A percentile compares a stretch with the other conserved stretches of the same genome.
Conservation (phyloP, 2,113 vertebrate genomes). For the Phyllostomus discolor region DNA sequence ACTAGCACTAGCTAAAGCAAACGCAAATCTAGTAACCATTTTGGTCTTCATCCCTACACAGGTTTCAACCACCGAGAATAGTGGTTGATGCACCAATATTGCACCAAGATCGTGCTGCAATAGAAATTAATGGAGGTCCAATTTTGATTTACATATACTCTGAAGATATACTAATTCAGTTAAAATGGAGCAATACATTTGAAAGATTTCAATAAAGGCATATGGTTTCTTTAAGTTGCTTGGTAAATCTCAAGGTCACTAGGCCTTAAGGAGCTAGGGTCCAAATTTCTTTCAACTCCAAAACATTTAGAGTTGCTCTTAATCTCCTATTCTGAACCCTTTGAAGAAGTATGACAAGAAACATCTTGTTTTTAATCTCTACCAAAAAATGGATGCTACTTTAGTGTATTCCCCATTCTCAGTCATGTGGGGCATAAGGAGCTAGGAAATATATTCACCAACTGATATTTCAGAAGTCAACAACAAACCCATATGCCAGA, state of each 20-base stretch:
- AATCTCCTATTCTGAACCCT: neutral
- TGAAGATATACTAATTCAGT: slow-evolving; percentile 13
- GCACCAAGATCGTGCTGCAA: neutral
- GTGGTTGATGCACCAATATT: too few relatives aligned
- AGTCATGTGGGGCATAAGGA: neutral
- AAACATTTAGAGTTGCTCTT: slow-evolving; percentile 22
- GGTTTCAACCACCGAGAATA: neutral
- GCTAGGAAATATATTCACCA: neutral
- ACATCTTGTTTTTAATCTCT: slow-evolving; percentile 3
- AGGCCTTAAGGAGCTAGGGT: neutral
- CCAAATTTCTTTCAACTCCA: slow-evolving; percentile 6
- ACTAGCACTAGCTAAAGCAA: neutral
- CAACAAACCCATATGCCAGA: neutral
- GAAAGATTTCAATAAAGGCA: slow-evolving; percentile 6
- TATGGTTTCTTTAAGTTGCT: slow-evolving; percentile 2
- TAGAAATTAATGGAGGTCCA: neutral
- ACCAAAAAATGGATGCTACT: neutral
- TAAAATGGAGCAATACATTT: neutral
- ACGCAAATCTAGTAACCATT: neutral
- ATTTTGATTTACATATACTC: neutral
- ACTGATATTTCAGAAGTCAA: slow-evolving; percentile 4
- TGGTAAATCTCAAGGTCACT: neutral
- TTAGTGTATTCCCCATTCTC: neutral
- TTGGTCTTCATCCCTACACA: neutral
- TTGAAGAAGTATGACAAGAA: neutral